phyloP scores from a whole-genome alignment of 2,888 invertebrate species.

The Nomada goodeniana region DNA sequence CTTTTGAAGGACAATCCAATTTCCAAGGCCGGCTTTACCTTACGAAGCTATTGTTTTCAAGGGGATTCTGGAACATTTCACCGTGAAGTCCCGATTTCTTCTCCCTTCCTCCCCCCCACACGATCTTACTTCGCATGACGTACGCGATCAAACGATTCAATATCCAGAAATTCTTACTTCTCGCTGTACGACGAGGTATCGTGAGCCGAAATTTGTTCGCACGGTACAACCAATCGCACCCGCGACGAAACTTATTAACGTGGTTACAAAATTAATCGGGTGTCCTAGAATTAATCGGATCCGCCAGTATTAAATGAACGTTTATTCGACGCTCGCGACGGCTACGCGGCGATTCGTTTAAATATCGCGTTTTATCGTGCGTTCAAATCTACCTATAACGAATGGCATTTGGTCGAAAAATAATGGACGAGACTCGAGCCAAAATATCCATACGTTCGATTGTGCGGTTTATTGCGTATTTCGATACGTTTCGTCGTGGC shows the following conservation, averaged over 20 bases:
- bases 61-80: constrained; percentile 33
- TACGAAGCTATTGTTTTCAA: constrained; percentile 63
- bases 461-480: no score
- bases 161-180: not conserved
- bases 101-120: not conserved
- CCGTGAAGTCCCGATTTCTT: constrained; percentile 25
- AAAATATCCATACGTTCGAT: not conserved
- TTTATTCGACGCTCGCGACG: constrained; percentile 40
- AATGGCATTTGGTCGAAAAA: not conserved
- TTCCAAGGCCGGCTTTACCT: constrained; percentile 63
- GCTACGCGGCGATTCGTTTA: constrained; percentile 22
- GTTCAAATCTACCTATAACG: constrained; percentile 7
- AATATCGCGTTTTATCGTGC: constrained; percentile 35
- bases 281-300: constrained; percentile 51
- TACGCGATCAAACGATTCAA: not conserved
- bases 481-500: no score
- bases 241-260: not conserved
- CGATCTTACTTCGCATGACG: not conserved
- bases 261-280: constrained; percentile 64
- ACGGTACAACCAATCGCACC: constrained; percentile 7
- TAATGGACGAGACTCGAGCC: not conserved
- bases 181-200: not conserved
- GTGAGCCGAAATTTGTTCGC: not conserved
- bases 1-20: constrained; percentile 71
- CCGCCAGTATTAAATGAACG: constrained; percentile 35